Evolutionary conservation across 1,140 invertebrate genomes (phyloP).

Genomic region (Drosophila nebulosa): DNA sequence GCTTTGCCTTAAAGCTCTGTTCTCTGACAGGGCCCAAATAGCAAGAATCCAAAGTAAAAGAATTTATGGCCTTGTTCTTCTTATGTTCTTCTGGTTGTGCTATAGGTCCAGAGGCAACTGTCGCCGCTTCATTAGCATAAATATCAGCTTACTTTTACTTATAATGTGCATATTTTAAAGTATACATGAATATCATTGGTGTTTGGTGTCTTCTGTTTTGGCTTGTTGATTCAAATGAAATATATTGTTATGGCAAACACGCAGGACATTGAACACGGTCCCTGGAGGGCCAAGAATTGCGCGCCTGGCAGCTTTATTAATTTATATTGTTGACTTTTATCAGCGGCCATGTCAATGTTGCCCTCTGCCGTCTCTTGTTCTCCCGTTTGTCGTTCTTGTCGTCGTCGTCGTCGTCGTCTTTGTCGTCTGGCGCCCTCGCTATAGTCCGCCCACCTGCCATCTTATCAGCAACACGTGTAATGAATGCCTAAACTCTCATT

Average conservation of each 20-base stretch:
- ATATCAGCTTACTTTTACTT: constrained; percentile 72
- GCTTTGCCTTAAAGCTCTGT: constrained; percentile 45
- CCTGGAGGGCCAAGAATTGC: constrained; percentile 38
- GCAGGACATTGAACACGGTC: constrained; percentile 59
- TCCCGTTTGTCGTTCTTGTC: constrained; percentile 3
- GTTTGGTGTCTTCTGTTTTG: constrained; percentile 26
- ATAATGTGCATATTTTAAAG: constrained; percentile 76
- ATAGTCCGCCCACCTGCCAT: constrained; percentile 9
- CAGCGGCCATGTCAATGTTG: constrained; percentile 61
- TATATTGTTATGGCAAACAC: constrained; percentile 75
- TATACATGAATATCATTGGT: constrained; percentile 12
- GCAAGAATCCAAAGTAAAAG: background rate
- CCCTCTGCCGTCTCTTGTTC: constrained; percentile 3
- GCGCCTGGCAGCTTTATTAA: constrained; percentile 74
- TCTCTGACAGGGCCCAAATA: background rate
- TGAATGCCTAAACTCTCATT: constrained; percentile 79
- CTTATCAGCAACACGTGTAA: constrained; percentile 80
- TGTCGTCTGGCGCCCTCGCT: background rate
- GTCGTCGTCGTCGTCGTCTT: constrained; percentile 2
- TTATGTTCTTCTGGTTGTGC: too few species aligned
- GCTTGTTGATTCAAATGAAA: constrained; percentile 77
- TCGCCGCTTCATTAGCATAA: constrained; percentile 74
- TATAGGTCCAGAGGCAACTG: constrained; percentile 37
- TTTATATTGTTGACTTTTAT: constrained; percentile 80
- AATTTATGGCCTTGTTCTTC: constrained; percentile 49